Conservation (phyloP, 2,888 invertebrate species). For the Torymus auratus region DNA sequence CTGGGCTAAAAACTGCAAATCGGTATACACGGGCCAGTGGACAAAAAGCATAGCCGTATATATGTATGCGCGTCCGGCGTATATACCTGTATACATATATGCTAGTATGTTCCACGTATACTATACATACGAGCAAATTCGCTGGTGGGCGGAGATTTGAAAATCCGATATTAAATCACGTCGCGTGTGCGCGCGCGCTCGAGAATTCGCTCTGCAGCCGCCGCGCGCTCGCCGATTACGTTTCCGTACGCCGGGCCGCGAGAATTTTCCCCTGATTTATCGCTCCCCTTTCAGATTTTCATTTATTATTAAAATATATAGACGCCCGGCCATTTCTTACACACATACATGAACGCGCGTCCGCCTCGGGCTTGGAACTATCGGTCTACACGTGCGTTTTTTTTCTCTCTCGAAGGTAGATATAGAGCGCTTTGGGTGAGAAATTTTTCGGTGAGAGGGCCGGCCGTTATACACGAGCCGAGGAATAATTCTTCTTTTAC, state of each 20-base stretch:
- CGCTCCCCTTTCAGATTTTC: conserved; percentile 51
- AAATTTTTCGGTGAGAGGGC: conserved; percentile 13
- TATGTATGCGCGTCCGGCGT: neutral
- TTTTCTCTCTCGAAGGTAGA: conserved; percentile 17
- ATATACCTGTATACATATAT: neutral
- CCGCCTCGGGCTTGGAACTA: conserved; percentile 27
- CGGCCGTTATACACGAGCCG: neutral
- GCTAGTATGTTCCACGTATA: neutral
- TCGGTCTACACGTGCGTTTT: conserved; percentile 57
- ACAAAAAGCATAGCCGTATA: conserved; percentile 30
- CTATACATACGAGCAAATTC: conserved; percentile 33
- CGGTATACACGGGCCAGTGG: neutral
- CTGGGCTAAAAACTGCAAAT: conserved; percentile 20
- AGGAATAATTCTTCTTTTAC: conserved; percentile 9
- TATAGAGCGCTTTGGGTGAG: neutral
- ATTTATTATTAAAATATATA: conserved; percentile 54
- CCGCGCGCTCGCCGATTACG: conserved; percentile 36
- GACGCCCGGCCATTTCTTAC: conserved; percentile 30
- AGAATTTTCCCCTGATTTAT: conserved; percentile 57
- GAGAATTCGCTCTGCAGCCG: conserved; percentile 50
- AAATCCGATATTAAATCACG: conserved; percentile 57
- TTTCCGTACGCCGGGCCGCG: conserved; percentile 6
- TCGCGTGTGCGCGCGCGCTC: conserved; percentile 34
- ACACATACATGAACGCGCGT: neutral
- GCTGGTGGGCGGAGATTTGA: conserved; percentile 35